These are phyloP conservation scores for Oscheius sp. DNA, from an alignment of 2,888 invertebrate species.

Conservation along the genomic window DNA sequence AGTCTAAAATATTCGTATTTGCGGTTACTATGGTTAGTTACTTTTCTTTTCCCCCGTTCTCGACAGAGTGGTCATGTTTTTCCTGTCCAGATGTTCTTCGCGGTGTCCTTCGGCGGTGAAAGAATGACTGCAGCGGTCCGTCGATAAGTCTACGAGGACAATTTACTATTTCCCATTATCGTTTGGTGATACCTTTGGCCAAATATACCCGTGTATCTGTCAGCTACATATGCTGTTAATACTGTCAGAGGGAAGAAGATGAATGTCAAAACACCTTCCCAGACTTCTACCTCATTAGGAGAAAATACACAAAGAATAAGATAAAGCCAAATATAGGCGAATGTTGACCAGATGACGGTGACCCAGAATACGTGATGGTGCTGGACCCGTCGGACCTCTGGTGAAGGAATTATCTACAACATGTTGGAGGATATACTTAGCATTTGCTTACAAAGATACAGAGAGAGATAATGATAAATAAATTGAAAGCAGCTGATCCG, in stretches of 20 bases:
- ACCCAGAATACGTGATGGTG: conserved; percentile 81
- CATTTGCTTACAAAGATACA: conserved; percentile 80
- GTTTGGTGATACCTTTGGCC: conserved; percentile 53
- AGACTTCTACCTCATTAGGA: conserved; percentile 69
- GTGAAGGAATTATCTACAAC: conserved; percentile 75
- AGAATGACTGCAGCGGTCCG: conserved; percentile 35
- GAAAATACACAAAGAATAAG: conserved; percentile 86
- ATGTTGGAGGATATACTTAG: not conserved
- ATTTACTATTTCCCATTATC: conserved; percentile 7
- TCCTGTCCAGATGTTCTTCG: conserved; percentile 28
- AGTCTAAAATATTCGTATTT: conserved; percentile 2
- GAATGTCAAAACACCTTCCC: conserved; percentile 84
- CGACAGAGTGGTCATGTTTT: conserved; percentile 33
- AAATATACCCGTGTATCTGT: conserved; percentile 76
- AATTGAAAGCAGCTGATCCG: conserved; percentile 96
- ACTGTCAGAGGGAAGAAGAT: conserved; percentile 96
- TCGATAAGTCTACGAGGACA: conserved; percentile 30
- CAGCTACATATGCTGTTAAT: conserved; percentile 93
- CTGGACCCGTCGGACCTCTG: conserved; percentile 70
- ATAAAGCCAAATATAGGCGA: conserved; percentile 98
- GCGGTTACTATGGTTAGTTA: conserved; percentile 2
- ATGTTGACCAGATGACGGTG: conserved; percentile 97
- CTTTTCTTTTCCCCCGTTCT: conserved; percentile 43
- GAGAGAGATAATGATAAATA: conserved; percentile 95
- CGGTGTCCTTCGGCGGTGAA: conserved; percentile 25